Percentiles rank a stretch among this genome's conserved stretches.
Evolutionary conservation across 2,888 invertebrate genomes (phyloP).

Genomic region (Clusia tigrina): DNA sequence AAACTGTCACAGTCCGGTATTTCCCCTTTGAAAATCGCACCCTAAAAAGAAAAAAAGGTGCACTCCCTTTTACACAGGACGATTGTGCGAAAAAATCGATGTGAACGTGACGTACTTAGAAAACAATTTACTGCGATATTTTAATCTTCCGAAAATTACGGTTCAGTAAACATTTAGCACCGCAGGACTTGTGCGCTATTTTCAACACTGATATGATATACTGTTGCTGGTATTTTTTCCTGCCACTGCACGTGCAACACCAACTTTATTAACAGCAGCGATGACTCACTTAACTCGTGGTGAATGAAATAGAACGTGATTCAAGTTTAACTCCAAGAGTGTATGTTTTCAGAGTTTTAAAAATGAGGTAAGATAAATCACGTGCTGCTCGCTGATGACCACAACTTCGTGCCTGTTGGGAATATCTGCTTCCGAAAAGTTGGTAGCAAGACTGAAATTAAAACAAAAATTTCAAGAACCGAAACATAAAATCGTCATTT

Average conservation of each 20-base stretch:
- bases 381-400: slow-evolving; percentile 1
- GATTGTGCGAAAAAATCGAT: too few species aligned
- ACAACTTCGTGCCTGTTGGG: slow-evolving; percentile 14
- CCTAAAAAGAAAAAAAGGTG: too few species aligned
- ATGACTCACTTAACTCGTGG: background rate
- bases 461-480: slow-evolving; percentile 20
- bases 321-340: too few species aligned
- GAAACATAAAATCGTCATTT: slow-evolving; percentile 20
- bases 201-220: too few species aligned
- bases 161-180: slow-evolving; percentile 24
- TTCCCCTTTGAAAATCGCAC: too few species aligned
- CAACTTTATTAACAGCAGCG: slow-evolving; percentile 11
- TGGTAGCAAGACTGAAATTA: slow-evolving; percentile 11
- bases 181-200: slow-evolving; percentile 17
- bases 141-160: slow-evolving; percentile 27
- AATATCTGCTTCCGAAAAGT: background rate
- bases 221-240: too few species aligned
- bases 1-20: too few species aligned
- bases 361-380: background rate
- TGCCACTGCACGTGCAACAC: slow-evolving; percentile 1
- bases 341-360: too few species aligned
- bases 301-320: background rate
- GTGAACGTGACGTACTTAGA: slow-evolving; percentile 41
- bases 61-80: too few species aligned
- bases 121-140: slow-evolving; percentile 49